Evolutionary conservation across 2,797 vertebrate genomes (phyloP).

Genomic region (Tympanoctomys barrerae): DNA sequence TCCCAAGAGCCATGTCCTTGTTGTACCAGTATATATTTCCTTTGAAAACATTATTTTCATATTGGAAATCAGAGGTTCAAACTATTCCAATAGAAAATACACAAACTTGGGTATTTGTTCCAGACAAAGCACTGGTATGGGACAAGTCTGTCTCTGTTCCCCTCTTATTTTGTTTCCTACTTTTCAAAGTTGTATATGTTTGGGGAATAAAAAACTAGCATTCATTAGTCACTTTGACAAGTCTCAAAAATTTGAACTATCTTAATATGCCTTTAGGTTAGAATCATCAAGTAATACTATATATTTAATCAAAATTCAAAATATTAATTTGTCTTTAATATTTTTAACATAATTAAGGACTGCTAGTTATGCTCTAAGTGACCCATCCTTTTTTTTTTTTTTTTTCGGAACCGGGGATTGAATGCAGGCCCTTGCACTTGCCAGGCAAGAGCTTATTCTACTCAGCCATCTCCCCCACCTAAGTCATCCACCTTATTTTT

Average conservation of each 20-base stretch:
- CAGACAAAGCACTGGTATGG: neutral
- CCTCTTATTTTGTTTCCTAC: neutral
- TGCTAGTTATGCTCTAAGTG: neutral
- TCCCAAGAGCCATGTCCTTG: neutral
- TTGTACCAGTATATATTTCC: neutral
- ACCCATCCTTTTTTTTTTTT: neutral
- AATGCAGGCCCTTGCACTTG: too few relatives aligned
- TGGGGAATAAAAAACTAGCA: neutral
- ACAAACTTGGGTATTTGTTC: neutral
- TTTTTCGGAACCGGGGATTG: too few relatives aligned
- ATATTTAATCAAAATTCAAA: neutral
- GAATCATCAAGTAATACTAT: neutral
- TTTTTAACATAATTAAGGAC: neutral
- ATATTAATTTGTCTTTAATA: neutral
- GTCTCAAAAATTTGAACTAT: neutral
- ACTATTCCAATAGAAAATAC: neutral
- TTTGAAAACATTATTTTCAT: neutral
- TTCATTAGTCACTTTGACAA: neutral
- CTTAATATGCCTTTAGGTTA: neutral
- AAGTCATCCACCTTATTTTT: neutral
- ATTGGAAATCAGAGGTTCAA: neutral
- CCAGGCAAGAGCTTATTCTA: too few relatives aligned
- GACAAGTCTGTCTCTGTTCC: neutral
- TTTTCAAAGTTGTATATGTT: neutral
- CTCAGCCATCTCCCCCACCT: too few relatives aligned